Conservation (phyloP, 2,113 vertebrate genomes). For the Poicephalus meyeri region DNA sequence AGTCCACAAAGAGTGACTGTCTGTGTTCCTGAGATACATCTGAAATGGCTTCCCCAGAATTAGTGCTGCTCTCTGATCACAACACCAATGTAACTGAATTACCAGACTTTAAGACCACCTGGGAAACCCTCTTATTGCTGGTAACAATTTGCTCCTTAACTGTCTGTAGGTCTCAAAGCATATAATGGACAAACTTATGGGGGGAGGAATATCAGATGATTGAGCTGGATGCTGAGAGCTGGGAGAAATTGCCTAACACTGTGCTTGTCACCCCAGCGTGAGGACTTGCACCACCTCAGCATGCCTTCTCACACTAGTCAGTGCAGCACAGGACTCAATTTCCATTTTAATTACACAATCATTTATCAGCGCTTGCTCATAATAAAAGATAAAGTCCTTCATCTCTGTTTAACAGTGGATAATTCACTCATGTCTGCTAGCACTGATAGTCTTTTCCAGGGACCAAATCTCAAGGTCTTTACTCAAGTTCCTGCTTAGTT, state of each 20-base stretch:
- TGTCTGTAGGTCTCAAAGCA: neutral
- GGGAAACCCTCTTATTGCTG: neutral
- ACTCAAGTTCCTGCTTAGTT: neutral
- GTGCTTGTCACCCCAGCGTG: neutral
- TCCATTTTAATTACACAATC: slow-evolving; percentile 48
- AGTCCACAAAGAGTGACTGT: neutral
- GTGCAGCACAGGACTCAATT: neutral
- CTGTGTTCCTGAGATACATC: neutral
- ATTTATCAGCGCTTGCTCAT: slow-evolving; percentile 24
- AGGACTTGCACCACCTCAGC: neutral
- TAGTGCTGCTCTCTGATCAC: fast-evolving
- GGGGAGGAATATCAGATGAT: neutral
- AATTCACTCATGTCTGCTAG: neutral
- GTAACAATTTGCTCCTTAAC: neutral
- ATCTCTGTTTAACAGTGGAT: neutral
- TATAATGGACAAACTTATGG: neutral
- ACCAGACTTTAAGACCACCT: neutral
- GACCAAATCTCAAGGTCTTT: neutral
- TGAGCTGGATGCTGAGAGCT: neutral
- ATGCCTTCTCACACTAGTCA: neutral
- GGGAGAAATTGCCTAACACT: neutral
- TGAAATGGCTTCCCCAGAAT: neutral
- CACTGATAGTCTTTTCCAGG: neutral
- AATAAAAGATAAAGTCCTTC: slow-evolving; percentile 30
- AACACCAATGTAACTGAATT: neutral